Evolutionary conservation across 2,797 vertebrate species (phyloP).

Genomic region (Ciconia nigra): DNA sequence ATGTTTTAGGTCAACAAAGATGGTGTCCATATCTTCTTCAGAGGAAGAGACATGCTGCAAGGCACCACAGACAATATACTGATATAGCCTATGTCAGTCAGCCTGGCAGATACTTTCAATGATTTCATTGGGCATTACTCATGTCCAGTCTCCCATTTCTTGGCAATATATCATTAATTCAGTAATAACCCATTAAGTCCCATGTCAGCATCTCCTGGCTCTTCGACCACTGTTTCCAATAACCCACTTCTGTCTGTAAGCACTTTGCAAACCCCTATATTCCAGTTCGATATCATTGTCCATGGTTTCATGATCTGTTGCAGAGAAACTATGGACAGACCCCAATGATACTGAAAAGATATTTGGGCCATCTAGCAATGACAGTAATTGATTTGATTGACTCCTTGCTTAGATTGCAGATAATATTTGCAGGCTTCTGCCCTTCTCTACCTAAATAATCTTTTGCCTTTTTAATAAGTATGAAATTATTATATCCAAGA

Average conservation of each 20-base stretch:
- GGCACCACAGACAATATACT: neutral
- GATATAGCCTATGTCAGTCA: neutral
- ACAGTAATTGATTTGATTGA: neutral
- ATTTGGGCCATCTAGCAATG: neutral
- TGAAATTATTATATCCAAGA: neutral
- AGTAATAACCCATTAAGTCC: accelerated
- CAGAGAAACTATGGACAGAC: neutral
- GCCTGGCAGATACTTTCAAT: neutral
- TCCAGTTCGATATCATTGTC: neutral
- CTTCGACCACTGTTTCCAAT: neutral
- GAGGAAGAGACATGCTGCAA: neutral
- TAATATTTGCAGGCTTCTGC: neutral
- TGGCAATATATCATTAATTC: neutral
- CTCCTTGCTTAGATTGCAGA: neutral
- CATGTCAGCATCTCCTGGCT: neutral
- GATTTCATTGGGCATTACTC: neutral
- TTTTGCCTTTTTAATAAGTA: neutral
- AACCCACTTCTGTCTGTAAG: neutral
- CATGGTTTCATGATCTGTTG: neutral
- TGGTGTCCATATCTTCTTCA: neutral
- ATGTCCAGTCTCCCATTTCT: neutral
- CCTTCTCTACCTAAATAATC: neutral
- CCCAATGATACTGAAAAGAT: neutral
- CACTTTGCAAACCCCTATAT: neutral
- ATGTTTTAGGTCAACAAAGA: neutral